Base-by-base conservation (phyloP, 2,888 invertebrate genomes). In the Hydraecia micacea region DNA sequence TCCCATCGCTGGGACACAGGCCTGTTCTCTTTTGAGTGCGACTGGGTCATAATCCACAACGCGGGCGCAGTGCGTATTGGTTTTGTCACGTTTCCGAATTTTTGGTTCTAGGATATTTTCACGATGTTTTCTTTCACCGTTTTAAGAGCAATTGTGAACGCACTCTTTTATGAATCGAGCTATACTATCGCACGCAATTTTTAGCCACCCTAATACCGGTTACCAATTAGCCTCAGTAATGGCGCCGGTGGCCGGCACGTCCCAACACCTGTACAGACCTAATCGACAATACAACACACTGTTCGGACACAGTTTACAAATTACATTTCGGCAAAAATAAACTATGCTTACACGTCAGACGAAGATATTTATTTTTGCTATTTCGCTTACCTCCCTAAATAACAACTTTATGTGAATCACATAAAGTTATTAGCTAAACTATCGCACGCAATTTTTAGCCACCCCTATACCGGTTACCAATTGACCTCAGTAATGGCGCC, bases 191-290 rank as follows among this genome's bases (percentile, higher is more conserved):
- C 70, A 62, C 58, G 74, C 70, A 70, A 84, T 84, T 69, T 80
- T 77, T 66, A 55, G 39, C 62, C 55, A 58, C 73, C 85, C 86
- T 67, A 82, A 82, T 65, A 58, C 52, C 13, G 49, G 60, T 13
- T 58, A 77, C 36, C 73, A 73, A 79, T 85, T 82, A 78, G 65
- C 79, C 58, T n/a, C 46, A 42, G 72, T 86, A 82, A 82, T 86
- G 79, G 73, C 60, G 7, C 28, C 32, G n/a, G 66, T 60, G 52
- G 67, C 55, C 67, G 60, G 32, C 85, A 83, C 84, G 84, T 85
- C 65, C 63, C 32, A 70, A 83, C 82, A 92, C 92, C 91, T 91
- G 88, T 81, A 67, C 87, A 78, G 85, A 84, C 77, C 85, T 94
- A 94, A 94, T 94, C 4, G 36, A 36, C 36, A 36, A 36, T 36